Base-by-base conservation (phyloP, 2,797 vertebrate species). In the Acanthurus leucopareius region DNA sequence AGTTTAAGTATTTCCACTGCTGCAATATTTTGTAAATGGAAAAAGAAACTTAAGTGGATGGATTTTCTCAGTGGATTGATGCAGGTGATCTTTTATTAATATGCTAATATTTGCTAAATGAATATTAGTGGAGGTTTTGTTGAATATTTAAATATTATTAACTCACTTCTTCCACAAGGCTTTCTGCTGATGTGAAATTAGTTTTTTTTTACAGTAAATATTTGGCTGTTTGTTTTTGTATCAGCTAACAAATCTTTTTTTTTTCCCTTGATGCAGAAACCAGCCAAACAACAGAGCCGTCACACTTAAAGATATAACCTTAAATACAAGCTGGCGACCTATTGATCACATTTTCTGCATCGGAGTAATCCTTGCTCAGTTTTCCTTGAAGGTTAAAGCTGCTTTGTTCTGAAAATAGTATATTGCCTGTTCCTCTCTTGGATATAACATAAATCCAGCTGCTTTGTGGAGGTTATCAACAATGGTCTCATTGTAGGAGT, bases 81-180 rank as follows among this genome's bases (percentile, higher is more conserved):
- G 32, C 45, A 68, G 71, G 78, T 53, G 57, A 25, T 47, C 61
- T 52, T 49, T 38, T 61, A 76, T 83, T 79, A 79, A 72, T 63
- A 83, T 79, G 63, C 70, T 75, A 48, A 11, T 40, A 60, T 82
- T 72, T 59, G 61, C 52, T 72, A 71, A 84, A 79, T 73, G 68
- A 79, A 69, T 64, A 79, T 80, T 69, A 75, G 65, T 51, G 52
- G 48, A 75, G 79, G 84, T 77, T 72, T 62, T 45, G 17, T 45
- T 1, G 59, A 82, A 73, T 73, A 86, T 86, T 83, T 79, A 40
- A 73, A 80, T 65, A 52, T 76, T 76, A 80, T 87, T 78, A 84
- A 74, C 42, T 69, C 22, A 69, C 22, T 74, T 70, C 52, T 74
- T 79, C 77, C 57, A 62, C 54, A 5, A 38, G 25, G 68, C 53